Percentiles rank a stretch among this genome's conserved stretches.
These are phyloP conservation scores for Eueides isabella DNA, from an alignment of 1,140 invertebrate genomes.

Conservation along the genomic window DNA sequence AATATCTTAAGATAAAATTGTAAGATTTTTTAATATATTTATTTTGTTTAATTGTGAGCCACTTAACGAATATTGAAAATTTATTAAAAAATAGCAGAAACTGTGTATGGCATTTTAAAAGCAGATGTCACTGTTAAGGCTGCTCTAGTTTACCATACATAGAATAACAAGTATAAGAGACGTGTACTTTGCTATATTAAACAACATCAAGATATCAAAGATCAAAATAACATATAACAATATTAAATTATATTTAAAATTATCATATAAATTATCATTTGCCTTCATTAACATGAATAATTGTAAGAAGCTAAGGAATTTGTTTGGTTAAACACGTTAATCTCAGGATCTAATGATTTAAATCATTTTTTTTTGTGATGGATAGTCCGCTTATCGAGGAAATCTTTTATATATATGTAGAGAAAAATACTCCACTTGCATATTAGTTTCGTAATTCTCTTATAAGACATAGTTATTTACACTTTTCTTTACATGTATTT, in stretches of 20 bases:
- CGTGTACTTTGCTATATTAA: background rate
- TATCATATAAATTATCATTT: background rate
- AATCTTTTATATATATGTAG: too few species aligned
- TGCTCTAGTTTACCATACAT: background rate
- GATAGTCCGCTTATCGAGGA: too few species aligned
- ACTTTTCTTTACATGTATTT: too few species aligned
- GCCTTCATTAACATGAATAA: too few species aligned
- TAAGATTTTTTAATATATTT: background rate
- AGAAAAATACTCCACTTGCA: too few species aligned
- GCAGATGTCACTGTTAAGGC: background rate
- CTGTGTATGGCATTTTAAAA: background rate
- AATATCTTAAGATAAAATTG: background rate
- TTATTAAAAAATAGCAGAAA: background rate
- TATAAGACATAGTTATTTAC: too few species aligned
- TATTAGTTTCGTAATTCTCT: too few species aligned
- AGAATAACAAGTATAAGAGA: background rate
- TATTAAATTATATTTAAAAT: background rate
- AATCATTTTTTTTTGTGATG: too few species aligned
- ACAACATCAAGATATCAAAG: background rate
- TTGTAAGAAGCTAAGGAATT: too few species aligned
- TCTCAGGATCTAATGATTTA: too few species aligned
- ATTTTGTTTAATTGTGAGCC: too few species aligned
- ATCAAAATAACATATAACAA: background rate
- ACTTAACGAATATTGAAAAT: background rate
- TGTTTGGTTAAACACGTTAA: too few species aligned